These are phyloP conservation scores for Caenorhabditis plicata DNA, from an alignment of 2,888 invertebrate genomes.

Conservation along the genomic window DNA sequence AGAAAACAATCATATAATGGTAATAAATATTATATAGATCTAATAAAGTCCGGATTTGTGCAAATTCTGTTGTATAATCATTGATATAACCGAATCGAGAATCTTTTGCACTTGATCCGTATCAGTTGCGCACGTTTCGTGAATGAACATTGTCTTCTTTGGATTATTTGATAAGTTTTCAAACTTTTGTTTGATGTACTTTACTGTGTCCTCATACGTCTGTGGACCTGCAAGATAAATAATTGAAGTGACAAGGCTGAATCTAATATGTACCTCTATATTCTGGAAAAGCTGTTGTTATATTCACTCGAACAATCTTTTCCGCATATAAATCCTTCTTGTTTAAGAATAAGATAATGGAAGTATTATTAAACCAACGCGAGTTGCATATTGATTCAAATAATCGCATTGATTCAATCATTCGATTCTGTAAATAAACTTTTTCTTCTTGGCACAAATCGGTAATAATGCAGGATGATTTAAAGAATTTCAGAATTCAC, in stretches of 20 bases:
- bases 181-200: slow-evolving; percentile 56
- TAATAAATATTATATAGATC: slow-evolving; percentile 7
- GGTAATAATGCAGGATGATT: no score
- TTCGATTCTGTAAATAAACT: slow-evolving; percentile 57
- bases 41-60: slow-evolving; percentile 64
- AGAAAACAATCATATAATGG: slow-evolving; percentile 1
- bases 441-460: no score
- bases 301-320: slow-evolving; percentile 51
- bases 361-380: slow-evolving; percentile 63
- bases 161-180: slow-evolving; percentile 53
- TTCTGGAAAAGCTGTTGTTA: slow-evolving; percentile 56
- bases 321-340: slow-evolving; percentile 63
- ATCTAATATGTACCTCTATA: slow-evolving; percentile 46
- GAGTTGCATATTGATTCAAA: slow-evolving; percentile 65
- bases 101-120: slow-evolving; percentile 60
- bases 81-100: slow-evolving; percentile 61
- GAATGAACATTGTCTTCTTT: slow-evolving; percentile 54
- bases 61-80: slow-evolving; percentile 62
- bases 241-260: background rate
- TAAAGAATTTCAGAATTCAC: no score
- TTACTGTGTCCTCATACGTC: slow-evolving; percentile 53
- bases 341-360: slow-evolving; percentile 62
- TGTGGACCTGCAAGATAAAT: slow-evolving; percentile 50
- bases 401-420: slow-evolving; percentile 63
- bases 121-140: slow-evolving; percentile 64